phyloP scores from a whole-genome alignment of 2,888 invertebrate species.

The Lasioglossum leucozonium region DNA sequence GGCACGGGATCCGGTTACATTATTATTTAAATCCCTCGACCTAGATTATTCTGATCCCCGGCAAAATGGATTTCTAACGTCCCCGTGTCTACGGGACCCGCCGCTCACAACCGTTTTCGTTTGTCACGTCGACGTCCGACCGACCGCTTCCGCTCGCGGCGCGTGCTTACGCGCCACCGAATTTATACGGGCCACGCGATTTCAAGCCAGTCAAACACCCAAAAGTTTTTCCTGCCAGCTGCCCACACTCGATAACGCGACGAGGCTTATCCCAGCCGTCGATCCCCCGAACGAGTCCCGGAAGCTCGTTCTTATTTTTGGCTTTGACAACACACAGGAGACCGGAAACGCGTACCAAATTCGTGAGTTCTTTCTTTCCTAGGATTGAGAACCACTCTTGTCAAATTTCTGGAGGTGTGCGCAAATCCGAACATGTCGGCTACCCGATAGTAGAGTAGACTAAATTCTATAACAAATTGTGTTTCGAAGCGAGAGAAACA shows the following conservation, averaged over 20 bases:
- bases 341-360: neutral
- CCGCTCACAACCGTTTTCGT: slow-evolving; percentile 20
- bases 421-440: too few species aligned
- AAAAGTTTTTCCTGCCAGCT: neutral
- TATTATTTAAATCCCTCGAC: slow-evolving; percentile 68
- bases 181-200: neutral
- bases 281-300: neutral
- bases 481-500: too few species aligned
- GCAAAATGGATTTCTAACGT: slow-evolving; percentile 58
- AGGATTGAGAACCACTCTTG: neutral
- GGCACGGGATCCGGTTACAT: slow-evolving; percentile 64
- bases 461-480: too few species aligned
- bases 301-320: neutral
- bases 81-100: neutral
- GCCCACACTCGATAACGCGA: neutral
- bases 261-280: neutral
- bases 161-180: neutral
- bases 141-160: neutral
- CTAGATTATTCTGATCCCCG: slow-evolving; percentile 63
- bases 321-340: neutral
- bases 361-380: neutral
- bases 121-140: neutral
- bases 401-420: too few species aligned
- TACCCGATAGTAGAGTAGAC: too few species aligned
- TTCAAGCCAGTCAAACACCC: neutral